Base-by-base conservation (phyloP, 2,797 vertebrate species). In the Stomatorhinus walkeri region DNA sequence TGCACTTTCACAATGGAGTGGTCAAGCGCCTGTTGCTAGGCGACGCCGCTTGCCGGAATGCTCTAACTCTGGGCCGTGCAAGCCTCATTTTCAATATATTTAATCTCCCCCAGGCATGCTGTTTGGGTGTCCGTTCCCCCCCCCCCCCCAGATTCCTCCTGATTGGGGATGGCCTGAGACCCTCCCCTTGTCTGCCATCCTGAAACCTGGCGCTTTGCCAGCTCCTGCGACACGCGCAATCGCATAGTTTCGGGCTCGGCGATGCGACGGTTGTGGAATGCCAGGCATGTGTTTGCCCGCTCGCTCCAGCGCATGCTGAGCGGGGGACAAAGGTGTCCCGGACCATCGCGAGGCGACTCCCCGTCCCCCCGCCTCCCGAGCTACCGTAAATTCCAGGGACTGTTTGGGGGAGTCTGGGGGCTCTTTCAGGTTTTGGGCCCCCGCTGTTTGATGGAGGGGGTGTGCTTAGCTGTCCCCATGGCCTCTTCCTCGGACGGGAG, bases 151-250 rank as follows among this genome's bases (percentile, higher is more conserved):
- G 94, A 94, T 94, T 95, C 93, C 93, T 94, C 87, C 89, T 90
- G 90, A 88, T 85, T 87, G 88, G 83, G 0, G 32, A 36, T 90
- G n/a, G 92, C 92, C 89, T 88, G 90, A 84, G 12, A 85, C n/a
- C n/a, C 2, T 28, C 24, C 54, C 51, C 16, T 93, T 92, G 92
- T 1, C 90, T 92, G 91, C 89, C 87, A 68, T 89, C 92, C 87
- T 94, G 95, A 96, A 96, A 96, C 94, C 88, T 94, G 95, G 94
- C 91, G 12, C 84, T 0, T 59, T 85, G 92, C 95, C 95, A 94
- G 68, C 32, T 64, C 5, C 0, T 89, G 90, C 91, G 92, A 90
- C 93, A 89, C 85, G 89, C 91, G 89, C 90, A 89, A 91, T 91
- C 91, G 89, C 49, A 86, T 49, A 92, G 93, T 94, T 95, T 95